phyloP scores from a whole-genome alignment of 2,888 invertebrate genomes.

The Drosophila paramelanica region DNA sequence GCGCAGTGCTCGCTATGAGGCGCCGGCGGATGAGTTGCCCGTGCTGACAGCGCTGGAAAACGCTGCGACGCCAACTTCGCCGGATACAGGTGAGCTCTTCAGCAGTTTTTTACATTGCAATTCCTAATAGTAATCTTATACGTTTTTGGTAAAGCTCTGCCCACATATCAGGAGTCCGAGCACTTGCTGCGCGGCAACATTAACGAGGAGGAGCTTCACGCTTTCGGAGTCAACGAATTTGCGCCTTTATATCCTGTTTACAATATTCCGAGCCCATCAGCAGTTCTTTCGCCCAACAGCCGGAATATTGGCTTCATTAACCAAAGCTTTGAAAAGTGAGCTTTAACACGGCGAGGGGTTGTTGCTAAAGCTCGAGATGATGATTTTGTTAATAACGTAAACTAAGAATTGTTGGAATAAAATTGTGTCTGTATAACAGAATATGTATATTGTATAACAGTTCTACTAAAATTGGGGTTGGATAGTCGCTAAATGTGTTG shows the following conservation, averaged over 20 bases:
- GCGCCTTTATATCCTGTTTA: constrained; percentile 84
- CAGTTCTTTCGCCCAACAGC: constrained; percentile 37
- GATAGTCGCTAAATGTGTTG: background rate
- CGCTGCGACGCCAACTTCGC: constrained; percentile 25
- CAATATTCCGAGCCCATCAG: constrained; percentile 66
- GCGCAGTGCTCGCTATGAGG: constrained; percentile 62
- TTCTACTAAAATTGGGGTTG: background rate
- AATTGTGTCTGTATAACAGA: constrained; percentile 15
- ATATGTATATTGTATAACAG: background rate
- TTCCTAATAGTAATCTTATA: too few species aligned
- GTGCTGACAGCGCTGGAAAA: constrained; percentile 50
- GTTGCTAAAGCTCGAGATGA: constrained; percentile 1
- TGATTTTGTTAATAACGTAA: constrained; percentile 4
- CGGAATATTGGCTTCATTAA: constrained; percentile 58
- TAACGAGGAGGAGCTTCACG: constrained; percentile 77
- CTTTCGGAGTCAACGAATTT: constrained; percentile 77
- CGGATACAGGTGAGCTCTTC: constrained; percentile 38
- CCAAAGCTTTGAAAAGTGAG: constrained; percentile 63
- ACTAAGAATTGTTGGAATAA: constrained; percentile 18
- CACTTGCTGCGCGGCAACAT: constrained; percentile 78
- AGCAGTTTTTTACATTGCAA: background rate
- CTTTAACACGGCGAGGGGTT: background rate
- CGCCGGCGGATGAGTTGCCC: constrained; percentile 52
- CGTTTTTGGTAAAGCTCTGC: constrained; percentile 68
- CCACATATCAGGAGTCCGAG: constrained; percentile 82